Percentiles rank a stretch among this genome's conserved stretches.
These are phyloP conservation scores for Syngnathus acus DNA, from an alignment of 2,797 vertebrate species.

Conservation along the genomic window DNA sequence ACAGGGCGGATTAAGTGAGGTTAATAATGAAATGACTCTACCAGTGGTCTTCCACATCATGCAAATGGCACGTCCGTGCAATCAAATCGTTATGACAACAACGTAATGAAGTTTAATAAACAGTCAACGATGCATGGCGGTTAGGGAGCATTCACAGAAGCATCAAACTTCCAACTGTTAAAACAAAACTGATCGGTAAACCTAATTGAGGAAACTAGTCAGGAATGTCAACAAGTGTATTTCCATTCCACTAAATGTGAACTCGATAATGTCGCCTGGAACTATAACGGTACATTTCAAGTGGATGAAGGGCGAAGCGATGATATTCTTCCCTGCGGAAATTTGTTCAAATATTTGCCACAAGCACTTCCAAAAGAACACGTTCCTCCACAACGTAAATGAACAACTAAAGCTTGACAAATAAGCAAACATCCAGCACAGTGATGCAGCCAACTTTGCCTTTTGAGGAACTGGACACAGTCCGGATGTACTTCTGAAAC, in stretches of 20 bases:
- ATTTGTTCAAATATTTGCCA: not conserved
- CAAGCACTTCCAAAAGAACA: not conserved
- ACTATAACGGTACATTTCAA: not conserved
- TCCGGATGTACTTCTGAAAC: not conserved
- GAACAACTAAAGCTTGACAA: constrained; percentile 3
- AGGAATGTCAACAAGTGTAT: not conserved
- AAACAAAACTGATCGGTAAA: not conserved
- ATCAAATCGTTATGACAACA: not conserved
- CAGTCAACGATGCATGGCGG: not conserved
- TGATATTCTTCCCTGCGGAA: not conserved
- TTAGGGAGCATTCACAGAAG: no score
- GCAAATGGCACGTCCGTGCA: no score
- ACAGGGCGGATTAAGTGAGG: not conserved
- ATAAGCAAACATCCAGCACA: constrained; percentile 3
- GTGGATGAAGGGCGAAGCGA: not conserved
- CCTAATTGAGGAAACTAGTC: not conserved
- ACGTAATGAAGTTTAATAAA: not conserved
- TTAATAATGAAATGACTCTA: not conserved
- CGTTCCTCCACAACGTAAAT: constrained; percentile 1
- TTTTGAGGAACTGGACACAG: not conserved
- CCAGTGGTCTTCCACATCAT: not conserved
- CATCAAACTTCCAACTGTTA: not conserved
- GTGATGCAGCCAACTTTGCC: constrained; percentile 2
- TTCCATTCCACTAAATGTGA: not conserved
- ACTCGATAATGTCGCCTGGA: not conserved